These are phyloP conservation scores for Syngnathus acus DNA, from an alignment of 2,797 vertebrate genomes.

Conservation along the genomic window DNA sequence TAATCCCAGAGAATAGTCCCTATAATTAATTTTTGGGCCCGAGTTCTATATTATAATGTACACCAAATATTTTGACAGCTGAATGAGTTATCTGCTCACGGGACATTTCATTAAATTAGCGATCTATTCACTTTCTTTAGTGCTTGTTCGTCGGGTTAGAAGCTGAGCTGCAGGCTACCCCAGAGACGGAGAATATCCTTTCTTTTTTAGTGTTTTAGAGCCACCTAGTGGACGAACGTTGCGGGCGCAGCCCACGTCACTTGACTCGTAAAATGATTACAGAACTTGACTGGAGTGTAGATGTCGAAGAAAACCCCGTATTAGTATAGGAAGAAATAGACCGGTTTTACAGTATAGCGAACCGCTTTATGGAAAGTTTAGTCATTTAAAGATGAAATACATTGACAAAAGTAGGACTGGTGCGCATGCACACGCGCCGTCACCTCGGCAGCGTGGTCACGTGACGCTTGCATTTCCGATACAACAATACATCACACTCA, in stretches of 20 bases:
- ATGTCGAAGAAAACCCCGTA: no score
- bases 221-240: background rate
- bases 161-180: background rate
- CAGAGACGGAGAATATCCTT: background rate
- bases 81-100: background rate
- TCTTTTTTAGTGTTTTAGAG: background rate
- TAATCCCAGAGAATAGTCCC: background rate
- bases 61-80: background rate
- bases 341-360: no score
- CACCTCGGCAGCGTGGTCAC: slow-evolving; percentile 34
- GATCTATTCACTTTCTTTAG: background rate
- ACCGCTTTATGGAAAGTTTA: no score
- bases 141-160: background rate
- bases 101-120: background rate
- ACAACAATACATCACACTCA: slow-evolving; percentile 62
- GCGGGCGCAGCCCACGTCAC: no score
- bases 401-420: background rate
- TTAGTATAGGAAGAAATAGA: no score
- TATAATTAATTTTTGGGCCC: no score
- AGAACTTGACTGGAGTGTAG: no score
- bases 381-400: no score
- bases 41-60: background rate
- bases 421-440: background rate
- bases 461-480: slow-evolving; percentile 70
- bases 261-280: background rate